Evolutionary conservation across 2,797 vertebrate species (phyloP).

Genomic region (Epinephelus awoara): DNA sequence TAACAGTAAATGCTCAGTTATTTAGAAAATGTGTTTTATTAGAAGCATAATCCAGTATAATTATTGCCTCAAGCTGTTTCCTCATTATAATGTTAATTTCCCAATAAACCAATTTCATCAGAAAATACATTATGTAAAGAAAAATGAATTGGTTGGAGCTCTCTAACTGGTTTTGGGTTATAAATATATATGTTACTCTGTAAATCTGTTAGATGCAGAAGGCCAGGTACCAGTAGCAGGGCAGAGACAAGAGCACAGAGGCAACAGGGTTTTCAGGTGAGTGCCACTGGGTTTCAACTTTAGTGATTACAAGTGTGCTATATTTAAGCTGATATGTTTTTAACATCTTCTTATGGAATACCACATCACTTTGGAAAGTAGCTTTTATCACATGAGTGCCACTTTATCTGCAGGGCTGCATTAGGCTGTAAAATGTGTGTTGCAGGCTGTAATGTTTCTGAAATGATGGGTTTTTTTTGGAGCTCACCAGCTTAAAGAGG

Average conservation of each 20-base stretch:
- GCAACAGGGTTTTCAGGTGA: slow-evolving; percentile 50
- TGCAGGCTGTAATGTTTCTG: slow-evolving; percentile 26
- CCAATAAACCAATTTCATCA: neutral
- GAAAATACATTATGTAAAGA: neutral
- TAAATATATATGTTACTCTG: neutral
- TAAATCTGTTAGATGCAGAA: slow-evolving; percentile 2
- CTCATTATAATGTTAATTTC: neutral
- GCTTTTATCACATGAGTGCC: slow-evolving; percentile 60
- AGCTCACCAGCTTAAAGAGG: slow-evolving; percentile 17
- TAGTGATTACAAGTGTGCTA: slow-evolving; percentile 50
- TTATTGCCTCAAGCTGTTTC: neutral
- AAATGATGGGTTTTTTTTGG: slow-evolving; percentile 11
- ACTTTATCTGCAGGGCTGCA: slow-evolving; percentile 54
- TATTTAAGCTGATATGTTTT: slow-evolving; percentile 68
- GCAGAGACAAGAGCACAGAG: slow-evolving; percentile 20
- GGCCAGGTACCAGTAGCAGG: neutral
- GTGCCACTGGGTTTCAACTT: slow-evolving; percentile 52
- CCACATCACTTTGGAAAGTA: slow-evolving; percentile 45
- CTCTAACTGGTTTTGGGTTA: neutral
- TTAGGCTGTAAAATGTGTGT: slow-evolving; percentile 31
- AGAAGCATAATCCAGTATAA: neutral
- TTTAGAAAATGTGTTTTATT: neutral
- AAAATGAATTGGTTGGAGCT: neutral
- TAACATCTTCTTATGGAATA: slow-evolving; percentile 58
- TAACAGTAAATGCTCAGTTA: neutral